phyloP scores from a whole-genome alignment of 2,797 vertebrate species.

The Rhinogobio ventralis region DNA sequence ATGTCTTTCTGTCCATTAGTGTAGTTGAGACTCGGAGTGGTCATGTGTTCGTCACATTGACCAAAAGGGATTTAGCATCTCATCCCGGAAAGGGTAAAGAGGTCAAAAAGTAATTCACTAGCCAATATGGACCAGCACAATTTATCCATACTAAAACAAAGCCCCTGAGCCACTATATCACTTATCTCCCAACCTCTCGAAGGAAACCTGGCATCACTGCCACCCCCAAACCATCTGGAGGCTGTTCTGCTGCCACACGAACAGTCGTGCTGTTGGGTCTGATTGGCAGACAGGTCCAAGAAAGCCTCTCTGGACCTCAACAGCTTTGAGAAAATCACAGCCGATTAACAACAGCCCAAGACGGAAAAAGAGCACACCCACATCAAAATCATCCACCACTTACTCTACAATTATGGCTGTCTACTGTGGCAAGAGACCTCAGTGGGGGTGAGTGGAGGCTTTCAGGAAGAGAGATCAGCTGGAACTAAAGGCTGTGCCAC shows the following conservation, averaged over 20 bases:
- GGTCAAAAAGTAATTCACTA: slow-evolving; percentile 42
- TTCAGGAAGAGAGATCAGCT: not conserved
- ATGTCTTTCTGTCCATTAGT: slow-evolving; percentile 21
- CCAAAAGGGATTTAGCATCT: not conserved
- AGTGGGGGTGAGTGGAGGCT: not conserved
- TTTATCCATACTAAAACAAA: slow-evolving; percentile 24
- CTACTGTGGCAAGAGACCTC: slow-evolving; percentile 5
- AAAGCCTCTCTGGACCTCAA: slow-evolving; percentile 47
- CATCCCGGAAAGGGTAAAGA: slow-evolving; percentile 10
- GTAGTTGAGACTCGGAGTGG: not conserved
- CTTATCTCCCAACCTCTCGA: slow-evolving; percentile 41
- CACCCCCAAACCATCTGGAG: slow-evolving; percentile 60
- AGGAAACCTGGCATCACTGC: slow-evolving; percentile 45
- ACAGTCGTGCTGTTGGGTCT: slow-evolving; percentile 12
- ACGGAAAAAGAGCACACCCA: slow-evolving; percentile 13
- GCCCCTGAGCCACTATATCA: slow-evolving; percentile 1
- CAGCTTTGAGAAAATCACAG: slow-evolving; percentile 62
- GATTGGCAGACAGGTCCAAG: slow-evolving; percentile 57
- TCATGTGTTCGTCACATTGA: slow-evolving; percentile 5
- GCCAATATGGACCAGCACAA: not conserved
- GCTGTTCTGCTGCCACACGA: slow-evolving; percentile 45
- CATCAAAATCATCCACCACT: slow-evolving; percentile 17
- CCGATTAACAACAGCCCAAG: slow-evolving; percentile 52
- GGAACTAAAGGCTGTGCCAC: slow-evolving; percentile 18
- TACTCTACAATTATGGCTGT: slow-evolving; percentile 52